Evolutionary conservation across 92 coral and sea anemone genomes (phyloP).

Genomic region (Porites lobata): DNA sequence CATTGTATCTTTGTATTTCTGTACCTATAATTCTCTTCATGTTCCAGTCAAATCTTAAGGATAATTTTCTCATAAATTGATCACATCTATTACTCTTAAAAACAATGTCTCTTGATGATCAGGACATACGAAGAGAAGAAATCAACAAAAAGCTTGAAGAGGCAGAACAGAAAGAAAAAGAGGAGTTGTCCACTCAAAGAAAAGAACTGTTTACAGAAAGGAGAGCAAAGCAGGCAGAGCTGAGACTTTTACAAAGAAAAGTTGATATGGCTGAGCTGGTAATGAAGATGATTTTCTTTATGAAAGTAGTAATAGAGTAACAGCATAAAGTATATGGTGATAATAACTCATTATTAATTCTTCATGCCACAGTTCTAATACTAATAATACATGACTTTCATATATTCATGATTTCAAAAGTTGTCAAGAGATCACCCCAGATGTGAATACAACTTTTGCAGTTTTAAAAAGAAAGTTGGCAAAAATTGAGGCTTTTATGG

Average conservation of each 20-base stretch:
- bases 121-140: conserved; percentile 95
- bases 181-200: conserved; percentile 82
- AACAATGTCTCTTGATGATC: neutral
- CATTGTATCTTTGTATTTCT: too few species aligned
- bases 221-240: conserved; percentile 92
- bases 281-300: neutral
- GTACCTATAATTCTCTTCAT: too few species aligned
- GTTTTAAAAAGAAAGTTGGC: too few species aligned
- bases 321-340: too few species aligned
- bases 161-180: conserved; percentile 93
- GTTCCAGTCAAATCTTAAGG: too few species aligned
- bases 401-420: neutral
- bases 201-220: conserved; percentile 88
- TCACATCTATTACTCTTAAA: too few species aligned
- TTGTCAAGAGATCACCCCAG: neutral
- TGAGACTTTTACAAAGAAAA: conserved; percentile 83
- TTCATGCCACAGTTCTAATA: too few species aligned
- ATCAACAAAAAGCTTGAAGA: conserved; percentile 96
- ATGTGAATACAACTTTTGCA: too few species aligned
- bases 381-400: too few species aligned
- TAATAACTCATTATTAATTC: too few species aligned
- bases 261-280: conserved; percentile 95
- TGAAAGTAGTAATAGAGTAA: neutral
- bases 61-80: too few species aligned
- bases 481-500: too few species aligned